Percentiles rank a stretch among this genome's conserved stretches.
These are phyloP conservation scores for Gari tellinella DNA, from an alignment of 2,888 invertebrate genomes.

Conservation along the genomic window DNA sequence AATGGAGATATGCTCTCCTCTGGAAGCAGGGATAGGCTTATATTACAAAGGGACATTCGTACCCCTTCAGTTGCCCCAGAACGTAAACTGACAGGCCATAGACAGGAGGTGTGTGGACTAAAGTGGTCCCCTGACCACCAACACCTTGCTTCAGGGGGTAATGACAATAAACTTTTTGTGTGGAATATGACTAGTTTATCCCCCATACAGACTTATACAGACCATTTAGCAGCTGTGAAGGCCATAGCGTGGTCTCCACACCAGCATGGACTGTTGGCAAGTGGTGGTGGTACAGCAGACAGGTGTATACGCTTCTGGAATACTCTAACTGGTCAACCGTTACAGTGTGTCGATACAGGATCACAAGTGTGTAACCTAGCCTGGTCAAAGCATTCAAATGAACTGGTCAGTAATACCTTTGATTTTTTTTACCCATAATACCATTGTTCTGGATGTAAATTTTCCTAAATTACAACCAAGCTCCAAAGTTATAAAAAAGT, in stretches of 20 bases:
- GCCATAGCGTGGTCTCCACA: conserved; percentile 99
- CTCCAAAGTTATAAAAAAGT: too few relatives aligned
- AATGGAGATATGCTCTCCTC: conserved; percentile 98
- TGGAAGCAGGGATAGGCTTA: conserved; percentile 96
- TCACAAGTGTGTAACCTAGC: conserved; percentile 99
- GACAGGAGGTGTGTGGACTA: conserved; percentile 97
- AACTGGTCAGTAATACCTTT: conserved; percentile 89
- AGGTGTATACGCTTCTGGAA: conserved; percentile 99
- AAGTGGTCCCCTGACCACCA: conserved; percentile 99
- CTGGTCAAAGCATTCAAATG: conserved; percentile 99
- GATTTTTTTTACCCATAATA: too few relatives aligned
- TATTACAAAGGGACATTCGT: conserved; percentile 96
- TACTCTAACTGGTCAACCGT: conserved; percentile 98
- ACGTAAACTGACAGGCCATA: conserved; percentile 92
- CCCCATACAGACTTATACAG: conserved; percentile 97
- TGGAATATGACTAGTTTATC: conserved; percentile 89
- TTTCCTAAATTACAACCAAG: too few relatives aligned
- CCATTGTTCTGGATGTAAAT: too few relatives aligned
- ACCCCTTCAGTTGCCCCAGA: conserved; percentile 77
- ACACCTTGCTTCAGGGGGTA: conserved; percentile 98
- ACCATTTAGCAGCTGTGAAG: conserved; percentile 96
- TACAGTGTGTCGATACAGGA: conserved; percentile 99
- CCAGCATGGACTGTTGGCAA: conserved; percentile 97
- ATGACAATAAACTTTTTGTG: conserved; percentile 97
- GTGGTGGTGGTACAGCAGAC: conserved; percentile 99